Conservation (phyloP, 1,140 invertebrate genomes). For the Lamellibrachia luymesi region DNA sequence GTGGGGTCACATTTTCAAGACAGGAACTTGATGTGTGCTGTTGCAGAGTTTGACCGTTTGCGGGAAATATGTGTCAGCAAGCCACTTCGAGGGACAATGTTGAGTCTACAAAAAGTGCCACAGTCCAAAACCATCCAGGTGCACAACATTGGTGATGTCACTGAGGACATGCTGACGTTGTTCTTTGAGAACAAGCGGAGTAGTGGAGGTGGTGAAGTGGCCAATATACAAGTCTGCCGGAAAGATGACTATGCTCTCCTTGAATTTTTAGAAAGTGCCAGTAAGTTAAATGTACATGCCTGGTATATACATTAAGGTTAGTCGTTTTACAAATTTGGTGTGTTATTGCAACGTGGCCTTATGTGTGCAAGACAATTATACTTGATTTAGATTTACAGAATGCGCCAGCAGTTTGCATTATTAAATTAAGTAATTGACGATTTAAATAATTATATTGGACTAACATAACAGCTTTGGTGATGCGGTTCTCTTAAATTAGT, state of each 20-base stretch:
- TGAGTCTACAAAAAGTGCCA: not conserved
- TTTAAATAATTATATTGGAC: not conserved
- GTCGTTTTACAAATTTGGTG: too few relatives aligned
- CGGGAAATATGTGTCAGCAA: not conserved
- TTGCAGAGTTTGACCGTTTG: not conserved
- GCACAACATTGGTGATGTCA: not conserved
- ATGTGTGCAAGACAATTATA: not conserved
- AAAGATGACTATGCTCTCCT: not conserved
- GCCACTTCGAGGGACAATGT: not conserved
- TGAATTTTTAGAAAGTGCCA: not conserved
- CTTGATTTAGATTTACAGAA: not conserved
- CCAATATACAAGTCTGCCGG: not conserved
- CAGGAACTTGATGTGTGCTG: not conserved
- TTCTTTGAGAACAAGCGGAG: slow-evolving; percentile 10
- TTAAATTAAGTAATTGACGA: not conserved
- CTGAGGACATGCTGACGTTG: not conserved
- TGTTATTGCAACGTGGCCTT: too few relatives aligned
- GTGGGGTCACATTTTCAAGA: not conserved
- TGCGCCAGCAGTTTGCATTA: not conserved
- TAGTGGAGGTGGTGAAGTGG: not conserved
- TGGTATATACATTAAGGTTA: too few relatives aligned
- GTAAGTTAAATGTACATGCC: not conserved
- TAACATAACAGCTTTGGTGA: not conserved
- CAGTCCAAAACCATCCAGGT: slow-evolving; percentile 9
- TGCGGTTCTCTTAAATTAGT: not conserved